Base-by-base conservation (phyloP, 2,888 invertebrate species). In the Spilosoma lubricipeda region DNA sequence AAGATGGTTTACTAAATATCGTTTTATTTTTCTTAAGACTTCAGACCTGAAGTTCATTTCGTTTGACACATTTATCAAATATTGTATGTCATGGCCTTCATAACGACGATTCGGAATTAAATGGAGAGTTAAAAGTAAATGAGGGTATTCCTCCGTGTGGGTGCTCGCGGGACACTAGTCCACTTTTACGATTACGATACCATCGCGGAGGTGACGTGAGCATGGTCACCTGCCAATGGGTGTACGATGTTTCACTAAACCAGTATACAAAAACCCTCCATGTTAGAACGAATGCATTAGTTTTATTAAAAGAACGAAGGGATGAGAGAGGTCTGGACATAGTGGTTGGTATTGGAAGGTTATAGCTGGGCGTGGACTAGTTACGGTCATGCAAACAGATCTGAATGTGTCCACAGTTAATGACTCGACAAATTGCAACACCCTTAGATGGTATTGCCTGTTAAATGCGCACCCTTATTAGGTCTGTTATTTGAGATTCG, bases 351-450 rank as follows among this genome's bases (percentile, higher is more conserved):
- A 76, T 84, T 86, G 87, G 89, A 89, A 88, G 90, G 90, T 87
- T 86, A 89, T 85, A 81, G 83, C 84, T 81, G 93, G 95, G 94
- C 90, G 95, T 93, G 94, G 91, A 90, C 85, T 88, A 85, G 94
- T 93, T 93, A 94, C 90, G 90, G 89, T 85, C 92, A 92, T 91
- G 93, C 93, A 94, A 95, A 95, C 95, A 93, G 89, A 88, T 86
- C 90, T 91, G 90, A 90, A 90, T 90, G 91, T 91, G 90, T 88
- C 89, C 89, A 86, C 87, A 84, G 88, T 90, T 92, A 95, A 93
- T 93, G 93, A 89, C 87, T 88, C 91, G 88, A 89, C 91, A 94
- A 94, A 94, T 94, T 92, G 93, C 90, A 89, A 90, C 90, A 92
- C 91, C 92, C 90, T 90, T 85, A 86, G 89, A 81, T 78, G 83